A percentile compares a stretch with the other conserved stretches of the same genome.
Evolutionary conservation across 2,113 vertebrate species (phyloP).

Genomic region (Aythya baeri): DNA sequence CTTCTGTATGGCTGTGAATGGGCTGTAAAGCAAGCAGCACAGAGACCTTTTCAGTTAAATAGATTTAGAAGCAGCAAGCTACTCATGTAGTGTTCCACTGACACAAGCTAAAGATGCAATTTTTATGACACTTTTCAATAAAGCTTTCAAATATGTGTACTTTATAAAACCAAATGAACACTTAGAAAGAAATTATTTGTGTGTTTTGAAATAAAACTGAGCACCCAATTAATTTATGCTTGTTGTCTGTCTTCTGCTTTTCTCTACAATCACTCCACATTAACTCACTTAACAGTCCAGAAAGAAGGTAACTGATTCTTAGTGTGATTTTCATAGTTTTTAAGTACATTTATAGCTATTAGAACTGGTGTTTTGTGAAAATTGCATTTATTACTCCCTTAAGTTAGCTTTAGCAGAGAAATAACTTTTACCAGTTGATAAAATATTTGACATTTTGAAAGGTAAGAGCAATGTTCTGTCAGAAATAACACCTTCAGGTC

Average conservation of each 20-base stretch:
- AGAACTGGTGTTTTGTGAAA: conserved; percentile 58
- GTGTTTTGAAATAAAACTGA: conserved; percentile 5
- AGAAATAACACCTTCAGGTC: conserved; percentile 67
- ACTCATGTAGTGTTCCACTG: not conserved
- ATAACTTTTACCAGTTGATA: conserved; percentile 51
- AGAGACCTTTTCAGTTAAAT: not conserved
- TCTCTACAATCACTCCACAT: not conserved
- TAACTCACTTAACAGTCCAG: not conserved
- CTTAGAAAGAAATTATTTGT: not conserved
- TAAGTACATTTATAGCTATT: conserved; percentile 21
- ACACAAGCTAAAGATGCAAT: not conserved
- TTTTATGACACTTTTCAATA: conserved; percentile 4
- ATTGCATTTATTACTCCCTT: conserved; percentile 65
- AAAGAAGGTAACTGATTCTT: not conserved
- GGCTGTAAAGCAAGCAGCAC: not conserved
- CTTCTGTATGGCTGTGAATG: not conserved
- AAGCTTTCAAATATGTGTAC: not conserved
- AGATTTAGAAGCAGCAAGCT: not conserved
- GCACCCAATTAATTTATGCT: not conserved
- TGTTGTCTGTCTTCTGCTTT: not conserved
- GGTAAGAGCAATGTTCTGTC: conserved; percentile 35
- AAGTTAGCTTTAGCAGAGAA: conserved; percentile 50
- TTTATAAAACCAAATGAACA: not conserved
- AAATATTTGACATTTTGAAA: conserved; percentile 66
- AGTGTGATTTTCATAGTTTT: conserved; percentile 42